phyloP scores from a whole-genome alignment of 1,140 invertebrate genomes.

The Trichomalopsis sarcophagae region DNA sequence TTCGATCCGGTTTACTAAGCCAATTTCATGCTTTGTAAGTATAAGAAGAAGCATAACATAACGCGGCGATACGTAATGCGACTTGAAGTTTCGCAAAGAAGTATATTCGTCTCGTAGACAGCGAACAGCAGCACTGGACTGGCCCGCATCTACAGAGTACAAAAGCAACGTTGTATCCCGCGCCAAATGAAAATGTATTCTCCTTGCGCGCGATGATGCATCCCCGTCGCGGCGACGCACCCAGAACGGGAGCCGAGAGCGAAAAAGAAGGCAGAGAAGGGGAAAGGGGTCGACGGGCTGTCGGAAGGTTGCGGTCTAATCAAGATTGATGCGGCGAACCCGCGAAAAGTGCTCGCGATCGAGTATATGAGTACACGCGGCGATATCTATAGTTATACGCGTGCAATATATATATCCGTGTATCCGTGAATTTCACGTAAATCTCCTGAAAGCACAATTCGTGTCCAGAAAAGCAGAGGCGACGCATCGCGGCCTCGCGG shows the following conservation, averaged over 20 bases:
- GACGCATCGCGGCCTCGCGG: background rate
- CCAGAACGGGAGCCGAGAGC: background rate
- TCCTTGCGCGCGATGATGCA: conserved; percentile 4
- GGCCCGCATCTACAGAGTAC: background rate
- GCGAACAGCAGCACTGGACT: background rate
- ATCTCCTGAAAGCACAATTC: background rate
- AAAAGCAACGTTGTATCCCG: background rate
- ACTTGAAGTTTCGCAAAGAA: too few species aligned
- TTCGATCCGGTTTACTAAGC: conserved; percentile 25
- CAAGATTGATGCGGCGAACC: conserved; percentile 61
- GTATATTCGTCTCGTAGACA: background rate
- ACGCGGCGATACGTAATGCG: too few species aligned
- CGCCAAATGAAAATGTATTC: conserved; percentile 30
- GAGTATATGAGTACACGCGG: conserved; percentile 59
- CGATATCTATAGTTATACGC: conserved; percentile 24
- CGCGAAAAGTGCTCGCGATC: conserved; percentile 57
- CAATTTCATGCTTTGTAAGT: conserved; percentile 35
- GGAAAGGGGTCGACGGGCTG: conserved; percentile 42
- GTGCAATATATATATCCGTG: too few species aligned
- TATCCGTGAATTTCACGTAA: background rate
- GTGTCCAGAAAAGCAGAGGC: background rate
- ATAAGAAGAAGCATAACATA: background rate
- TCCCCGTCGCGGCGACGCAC: conserved; percentile 7
- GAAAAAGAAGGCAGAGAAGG: background rate
- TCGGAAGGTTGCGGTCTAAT: conserved; percentile 62